phyloP scores from a whole-genome alignment of 2,888 invertebrate genomes.

The Epinotia bilunana region DNA sequence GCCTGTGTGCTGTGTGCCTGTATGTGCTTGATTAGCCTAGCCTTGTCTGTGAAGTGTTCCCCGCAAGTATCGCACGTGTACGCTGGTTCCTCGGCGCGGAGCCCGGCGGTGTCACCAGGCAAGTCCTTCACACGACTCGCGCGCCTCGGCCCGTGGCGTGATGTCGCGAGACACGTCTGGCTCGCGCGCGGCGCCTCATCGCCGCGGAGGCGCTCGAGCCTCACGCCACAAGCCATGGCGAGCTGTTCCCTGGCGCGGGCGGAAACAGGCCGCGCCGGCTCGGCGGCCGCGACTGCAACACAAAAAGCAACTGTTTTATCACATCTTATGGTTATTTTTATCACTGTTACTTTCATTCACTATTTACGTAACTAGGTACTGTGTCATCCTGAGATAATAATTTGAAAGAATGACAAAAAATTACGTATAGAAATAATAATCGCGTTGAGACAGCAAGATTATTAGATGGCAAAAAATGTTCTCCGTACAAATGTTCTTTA shows the following conservation, averaged over 20 bases:
- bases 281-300: background rate
- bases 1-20: background rate
- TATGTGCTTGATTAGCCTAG: background rate
- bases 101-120: background rate
- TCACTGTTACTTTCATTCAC: too few relatives aligned
- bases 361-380: too few relatives aligned
- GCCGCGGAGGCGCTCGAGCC: constrained; percentile 3
- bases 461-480: too few relatives aligned
- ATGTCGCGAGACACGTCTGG: background rate
- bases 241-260: background rate
- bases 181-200: background rate
- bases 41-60: background rate
- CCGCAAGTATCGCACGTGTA: background rate
- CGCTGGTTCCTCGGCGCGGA: background rate
- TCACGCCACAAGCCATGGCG: background rate
- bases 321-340: too few relatives aligned
- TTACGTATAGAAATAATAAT: too few relatives aligned
- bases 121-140: background rate
- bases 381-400: too few relatives aligned
- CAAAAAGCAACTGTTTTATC: background rate
- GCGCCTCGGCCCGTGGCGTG: background rate
- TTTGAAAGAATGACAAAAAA: too few relatives aligned
- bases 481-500: too few relatives aligned
- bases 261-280: background rate
- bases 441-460: too few relatives aligned